Conservation (phyloP, 2,113 vertebrate species). For the Hassar affinis region DNA sequence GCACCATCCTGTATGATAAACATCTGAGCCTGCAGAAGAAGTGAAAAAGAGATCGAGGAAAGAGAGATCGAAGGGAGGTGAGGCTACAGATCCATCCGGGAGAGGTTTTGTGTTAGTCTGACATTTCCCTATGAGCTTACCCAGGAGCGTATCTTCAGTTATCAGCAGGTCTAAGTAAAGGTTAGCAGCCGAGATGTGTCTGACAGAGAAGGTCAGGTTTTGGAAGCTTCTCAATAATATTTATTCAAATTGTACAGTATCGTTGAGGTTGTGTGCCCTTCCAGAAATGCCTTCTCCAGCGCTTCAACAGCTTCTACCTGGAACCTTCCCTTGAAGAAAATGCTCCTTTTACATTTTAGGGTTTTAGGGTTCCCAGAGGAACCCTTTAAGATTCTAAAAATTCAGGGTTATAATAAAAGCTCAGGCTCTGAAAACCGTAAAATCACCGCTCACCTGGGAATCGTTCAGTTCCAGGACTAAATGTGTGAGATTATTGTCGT, state of each 20-base stretch:
- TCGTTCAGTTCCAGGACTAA: too few species aligned
- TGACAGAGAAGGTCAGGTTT: background rate
- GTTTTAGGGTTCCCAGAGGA: background rate
- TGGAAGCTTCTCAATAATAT: background rate
- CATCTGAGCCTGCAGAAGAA: conserved; percentile 23
- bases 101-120: background rate
- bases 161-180: background rate
- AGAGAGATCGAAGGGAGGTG: background rate
- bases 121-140: background rate
- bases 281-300: background rate
- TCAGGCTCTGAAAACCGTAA: background rate
- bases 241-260: background rate
- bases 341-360: background rate
- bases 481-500: background rate
- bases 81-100: background rate
- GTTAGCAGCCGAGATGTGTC: background rate
- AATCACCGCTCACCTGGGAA: background rate
- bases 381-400: background rate
- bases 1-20: background rate
- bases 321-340: background rate
- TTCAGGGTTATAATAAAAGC: background rate
- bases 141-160: background rate
- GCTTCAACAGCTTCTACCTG: background rate
- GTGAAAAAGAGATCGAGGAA: background rate
- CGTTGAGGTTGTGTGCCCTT: background rate